Conservation (phyloP, 1,140 invertebrate species). For the Philotrypesis tridentata region DNA sequence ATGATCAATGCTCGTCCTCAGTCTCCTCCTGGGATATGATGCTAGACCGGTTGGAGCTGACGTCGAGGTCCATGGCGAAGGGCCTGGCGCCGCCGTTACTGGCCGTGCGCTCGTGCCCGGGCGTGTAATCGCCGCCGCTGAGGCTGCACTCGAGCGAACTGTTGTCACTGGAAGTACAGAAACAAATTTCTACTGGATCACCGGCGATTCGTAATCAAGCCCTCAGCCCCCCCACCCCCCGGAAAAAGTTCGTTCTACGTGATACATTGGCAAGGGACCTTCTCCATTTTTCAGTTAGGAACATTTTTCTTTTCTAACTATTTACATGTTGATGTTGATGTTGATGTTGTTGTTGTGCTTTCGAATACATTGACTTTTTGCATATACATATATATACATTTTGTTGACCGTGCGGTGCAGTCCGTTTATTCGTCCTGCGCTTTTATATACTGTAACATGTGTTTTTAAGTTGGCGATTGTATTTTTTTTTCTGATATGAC, state of each 20-base stretch:
- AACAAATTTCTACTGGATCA: constrained; percentile 71
- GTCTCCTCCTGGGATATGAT: constrained; percentile 73
- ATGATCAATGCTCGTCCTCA: constrained; percentile 59
- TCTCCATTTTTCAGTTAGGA: constrained; percentile 47
- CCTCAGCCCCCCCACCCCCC: constrained; percentile 31
- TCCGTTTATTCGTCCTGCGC: background rate
- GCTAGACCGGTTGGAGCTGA: constrained; percentile 75
- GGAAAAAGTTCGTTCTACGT: constrained; percentile 27
- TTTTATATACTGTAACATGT: background rate
- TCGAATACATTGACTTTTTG: too few species aligned
- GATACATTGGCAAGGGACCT: constrained; percentile 46
- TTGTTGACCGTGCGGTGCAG: background rate
- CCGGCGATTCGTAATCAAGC: constrained; percentile 53
- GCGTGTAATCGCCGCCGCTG: constrained; percentile 65
- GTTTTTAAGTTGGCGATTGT: background rate
- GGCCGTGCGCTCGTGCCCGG: constrained; percentile 51
- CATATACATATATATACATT: background rate
- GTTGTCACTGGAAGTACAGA: constrained; percentile 75
- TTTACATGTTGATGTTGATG: background rate
- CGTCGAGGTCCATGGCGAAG: constrained; percentile 75
- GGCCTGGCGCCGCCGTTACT: constrained; percentile 63
- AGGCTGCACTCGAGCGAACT: constrained; percentile 72
- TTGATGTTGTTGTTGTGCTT: background rate
- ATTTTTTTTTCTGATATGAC: too few species aligned
- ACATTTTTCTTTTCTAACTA: background rate